Percentiles rank a stretch among this genome's conserved stretches.
Conservation (phyloP, 2,888 invertebrate genomes). For the Notodonta ziczac region DNA sequence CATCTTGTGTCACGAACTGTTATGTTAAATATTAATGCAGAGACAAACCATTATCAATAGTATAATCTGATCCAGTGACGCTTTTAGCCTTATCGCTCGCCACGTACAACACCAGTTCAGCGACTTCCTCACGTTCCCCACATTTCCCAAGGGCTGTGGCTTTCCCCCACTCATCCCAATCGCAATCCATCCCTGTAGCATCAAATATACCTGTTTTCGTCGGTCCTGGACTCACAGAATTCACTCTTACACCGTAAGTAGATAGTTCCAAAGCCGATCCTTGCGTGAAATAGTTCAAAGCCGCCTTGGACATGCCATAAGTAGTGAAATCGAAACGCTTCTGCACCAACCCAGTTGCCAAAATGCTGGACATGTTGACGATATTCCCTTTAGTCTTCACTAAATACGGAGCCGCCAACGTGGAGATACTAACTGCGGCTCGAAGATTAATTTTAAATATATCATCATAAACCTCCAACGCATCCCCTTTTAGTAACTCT, state of each 20-base stretch:
- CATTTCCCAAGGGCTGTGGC: slow-evolving; percentile 17
- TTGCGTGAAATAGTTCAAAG: slow-evolving; percentile 89
- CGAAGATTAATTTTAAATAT: slow-evolving; percentile 11
- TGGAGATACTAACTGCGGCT: slow-evolving; percentile 8
- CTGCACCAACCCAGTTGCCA: background rate
- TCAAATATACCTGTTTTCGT: slow-evolving; percentile 65
- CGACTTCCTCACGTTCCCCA: slow-evolving; percentile 40
- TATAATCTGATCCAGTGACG: slow-evolving; percentile 39
- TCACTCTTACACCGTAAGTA: slow-evolving; percentile 85
- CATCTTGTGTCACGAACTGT: no score
- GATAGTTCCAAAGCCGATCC: slow-evolving; percentile 88
- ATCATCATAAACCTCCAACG: slow-evolving; percentile 31
- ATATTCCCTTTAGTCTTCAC: slow-evolving; percentile 30
- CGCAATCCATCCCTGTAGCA: slow-evolving; percentile 41
- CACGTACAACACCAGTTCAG: slow-evolving; percentile 45
- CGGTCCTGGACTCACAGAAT: slow-evolving; percentile 90
- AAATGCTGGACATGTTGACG: slow-evolving; percentile 21
- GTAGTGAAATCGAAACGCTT: slow-evolving; percentile 11
- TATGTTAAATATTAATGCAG: background rate
- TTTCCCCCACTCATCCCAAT: slow-evolving; percentile 9
- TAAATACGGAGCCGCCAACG: slow-evolving; percentile 6
- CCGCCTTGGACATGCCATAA: slow-evolving; percentile 89
- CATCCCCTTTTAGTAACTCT: slow-evolving; percentile 16
- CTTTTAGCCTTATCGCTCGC: slow-evolving; percentile 47
- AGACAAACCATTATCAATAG: slow-evolving; percentile 36